These are phyloP conservation scores for Kryptolebias marmoratus DNA, from an alignment of 2,113 vertebrate genomes.

Conservation along the genomic window DNA sequence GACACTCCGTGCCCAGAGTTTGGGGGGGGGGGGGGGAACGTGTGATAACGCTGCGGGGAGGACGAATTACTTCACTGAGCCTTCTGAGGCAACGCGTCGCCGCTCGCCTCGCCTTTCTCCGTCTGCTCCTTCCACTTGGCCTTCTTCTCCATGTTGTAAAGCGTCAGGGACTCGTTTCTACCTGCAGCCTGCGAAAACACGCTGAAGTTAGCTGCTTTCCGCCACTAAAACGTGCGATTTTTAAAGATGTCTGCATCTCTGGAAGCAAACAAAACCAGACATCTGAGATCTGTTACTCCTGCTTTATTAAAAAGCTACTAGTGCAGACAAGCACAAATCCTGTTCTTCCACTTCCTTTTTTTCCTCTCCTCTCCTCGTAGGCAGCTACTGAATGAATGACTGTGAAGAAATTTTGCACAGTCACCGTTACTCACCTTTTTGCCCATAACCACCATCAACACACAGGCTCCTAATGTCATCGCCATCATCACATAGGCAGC, in stretches of 20 bases:
- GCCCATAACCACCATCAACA: conserved; percentile 81
- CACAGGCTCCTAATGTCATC: conserved; percentile 83
- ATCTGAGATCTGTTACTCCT: not conserved
- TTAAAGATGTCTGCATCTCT: not conserved
- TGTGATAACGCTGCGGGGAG: too few relatives aligned
- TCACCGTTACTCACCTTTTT: conserved; percentile 84
- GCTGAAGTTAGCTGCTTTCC: not conserved
- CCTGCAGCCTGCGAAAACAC: conserved; percentile 75
- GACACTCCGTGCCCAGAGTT: not conserved
- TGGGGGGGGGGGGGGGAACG: not conserved
- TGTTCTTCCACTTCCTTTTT: not conserved
- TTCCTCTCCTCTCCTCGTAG: not conserved
- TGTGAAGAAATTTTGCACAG: not conserved
- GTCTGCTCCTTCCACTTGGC: conserved; percentile 80
- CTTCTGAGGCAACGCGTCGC: conserved; percentile 45
- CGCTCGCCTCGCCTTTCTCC: not conserved
- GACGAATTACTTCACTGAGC: conserved; percentile 55
- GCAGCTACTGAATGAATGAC: not conserved
- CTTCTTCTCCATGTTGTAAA: conserved; percentile 87
- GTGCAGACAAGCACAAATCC: not conserved
- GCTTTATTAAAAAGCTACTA: not conserved
- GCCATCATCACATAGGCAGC: conserved; percentile 87
- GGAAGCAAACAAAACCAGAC: not conserved
- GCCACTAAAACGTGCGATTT: not conserved
- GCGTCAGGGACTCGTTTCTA: conserved; percentile 82